phyloP scores from a whole-genome alignment of 2,113 vertebrate genomes.

The Triplophysa siluroides region DNA sequence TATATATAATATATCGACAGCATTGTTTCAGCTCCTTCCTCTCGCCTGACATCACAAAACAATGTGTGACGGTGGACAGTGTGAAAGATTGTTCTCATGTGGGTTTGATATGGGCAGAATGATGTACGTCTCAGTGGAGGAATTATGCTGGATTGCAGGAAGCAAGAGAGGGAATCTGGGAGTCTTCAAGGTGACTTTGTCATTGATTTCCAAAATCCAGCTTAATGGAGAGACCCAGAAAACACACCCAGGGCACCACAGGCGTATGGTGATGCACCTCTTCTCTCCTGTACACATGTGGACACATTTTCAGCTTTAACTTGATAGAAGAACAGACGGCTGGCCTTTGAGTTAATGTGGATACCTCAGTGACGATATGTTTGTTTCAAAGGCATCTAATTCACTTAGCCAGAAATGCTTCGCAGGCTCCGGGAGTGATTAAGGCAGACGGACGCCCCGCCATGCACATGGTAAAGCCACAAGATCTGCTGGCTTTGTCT shows the following conservation, averaged over 20 bases:
- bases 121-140: constrained; percentile 66
- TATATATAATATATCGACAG: neutral
- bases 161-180: constrained; percentile 64
- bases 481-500: constrained; percentile 18
- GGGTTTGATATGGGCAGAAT: constrained; percentile 55
- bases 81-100: constrained; percentile 24
- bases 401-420: constrained; percentile 52
- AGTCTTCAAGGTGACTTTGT: constrained; percentile 80
- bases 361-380: constrained; percentile 3
- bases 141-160: constrained; percentile 74
- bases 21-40: neutral
- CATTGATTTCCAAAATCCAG: constrained; percentile 76
- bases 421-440: constrained; percentile 45
- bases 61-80: constrained; percentile 13
- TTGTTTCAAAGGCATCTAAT: constrained; percentile 49
- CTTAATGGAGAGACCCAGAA: constrained; percentile 59
- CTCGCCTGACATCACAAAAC: neutral
- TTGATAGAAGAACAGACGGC: constrained; percentile 30
- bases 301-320: constrained; percentile 31
- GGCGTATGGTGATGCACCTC: constrained; percentile 17
- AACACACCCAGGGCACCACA: constrained; percentile 2
- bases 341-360: constrained; percentile 32
- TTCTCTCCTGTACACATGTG: constrained; percentile 39
- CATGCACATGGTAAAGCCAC: constrained; percentile 30
- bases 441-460: constrained; percentile 27